Conservation (phyloP, 2,888 invertebrate genomes). For the Oeneis ivallda region DNA sequence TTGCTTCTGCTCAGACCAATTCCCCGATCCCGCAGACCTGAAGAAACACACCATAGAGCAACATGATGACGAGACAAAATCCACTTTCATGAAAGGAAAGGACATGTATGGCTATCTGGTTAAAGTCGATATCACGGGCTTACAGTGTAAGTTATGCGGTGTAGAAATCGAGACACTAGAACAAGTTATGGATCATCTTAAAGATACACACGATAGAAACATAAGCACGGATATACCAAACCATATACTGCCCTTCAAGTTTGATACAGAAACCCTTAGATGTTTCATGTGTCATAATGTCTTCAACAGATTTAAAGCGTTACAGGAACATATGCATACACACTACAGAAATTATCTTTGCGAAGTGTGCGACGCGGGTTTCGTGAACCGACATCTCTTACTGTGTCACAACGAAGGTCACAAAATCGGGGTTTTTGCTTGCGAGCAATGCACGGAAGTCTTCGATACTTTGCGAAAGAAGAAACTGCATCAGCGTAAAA, state of each 20-base stretch:
- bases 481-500: constrained; percentile 44
- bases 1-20: constrained; percentile 51
- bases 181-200: constrained; percentile 50
- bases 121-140: constrained; percentile 58
- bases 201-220: constrained; percentile 45
- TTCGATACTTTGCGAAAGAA: constrained; percentile 47
- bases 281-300: constrained; percentile 53
- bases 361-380: constrained; percentile 52
- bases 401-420: constrained; percentile 44
- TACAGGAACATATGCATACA: constrained; percentile 56
- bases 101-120: constrained; percentile 49
- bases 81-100: constrained; percentile 47
- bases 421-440: constrained; percentile 44
- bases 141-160: constrained; percentile 55
- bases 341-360: constrained; percentile 60
- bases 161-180: constrained; percentile 47
- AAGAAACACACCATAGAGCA: constrained; percentile 50
- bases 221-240: constrained; percentile 54
- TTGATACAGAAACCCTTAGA: constrained; percentile 46
- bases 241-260: constrained; percentile 60
- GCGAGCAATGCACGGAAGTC: constrained; percentile 45
- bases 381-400: constrained; percentile 46
- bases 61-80: constrained; percentile 43
- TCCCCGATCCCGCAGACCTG: constrained; percentile 48
- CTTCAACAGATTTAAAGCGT: constrained; percentile 51